A percentile compares a stretch with the other conserved stretches of the same genome.
Evolutionary conservation across 1,140 invertebrate species (phyloP).

Genomic region (Eriocheir sinensis): DNA sequence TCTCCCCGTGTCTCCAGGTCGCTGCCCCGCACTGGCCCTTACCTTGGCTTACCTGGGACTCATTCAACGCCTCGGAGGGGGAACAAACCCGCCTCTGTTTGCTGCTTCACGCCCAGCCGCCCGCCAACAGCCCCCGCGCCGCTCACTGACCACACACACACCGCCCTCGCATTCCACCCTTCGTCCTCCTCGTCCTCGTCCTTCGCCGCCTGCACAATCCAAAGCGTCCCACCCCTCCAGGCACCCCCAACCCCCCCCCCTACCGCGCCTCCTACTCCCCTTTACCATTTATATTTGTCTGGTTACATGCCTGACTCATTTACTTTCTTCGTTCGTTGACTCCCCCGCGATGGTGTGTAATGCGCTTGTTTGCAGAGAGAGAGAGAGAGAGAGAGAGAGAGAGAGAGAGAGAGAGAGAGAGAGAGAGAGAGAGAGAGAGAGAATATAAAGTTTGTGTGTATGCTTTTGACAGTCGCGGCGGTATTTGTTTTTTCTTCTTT

Average conservation of each 20-base stretch:
- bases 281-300: conserved; percentile 6
- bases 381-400: no score
- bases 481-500: no score
- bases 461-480: no score
- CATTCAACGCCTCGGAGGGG: neutral
- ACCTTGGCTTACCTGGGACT: neutral
- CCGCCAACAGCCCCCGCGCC: neutral
- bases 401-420: no score
- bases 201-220: neutral
- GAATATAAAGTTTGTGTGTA: no score
- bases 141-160: neutral
- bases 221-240: neutral
- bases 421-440: no score
- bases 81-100: neutral
- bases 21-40: no score
- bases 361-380: no score
- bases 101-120: neutral
- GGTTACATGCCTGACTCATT: neutral
- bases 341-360: no score
- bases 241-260: neutral
- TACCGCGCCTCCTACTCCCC: neutral
- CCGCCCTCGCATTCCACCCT: no score
- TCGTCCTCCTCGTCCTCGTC: neutral
- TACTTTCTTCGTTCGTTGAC: no score
- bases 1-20: neutral